Base-by-base conservation (phyloP, 2,113 vertebrate genomes). In the Pogona vitticeps region DNA sequence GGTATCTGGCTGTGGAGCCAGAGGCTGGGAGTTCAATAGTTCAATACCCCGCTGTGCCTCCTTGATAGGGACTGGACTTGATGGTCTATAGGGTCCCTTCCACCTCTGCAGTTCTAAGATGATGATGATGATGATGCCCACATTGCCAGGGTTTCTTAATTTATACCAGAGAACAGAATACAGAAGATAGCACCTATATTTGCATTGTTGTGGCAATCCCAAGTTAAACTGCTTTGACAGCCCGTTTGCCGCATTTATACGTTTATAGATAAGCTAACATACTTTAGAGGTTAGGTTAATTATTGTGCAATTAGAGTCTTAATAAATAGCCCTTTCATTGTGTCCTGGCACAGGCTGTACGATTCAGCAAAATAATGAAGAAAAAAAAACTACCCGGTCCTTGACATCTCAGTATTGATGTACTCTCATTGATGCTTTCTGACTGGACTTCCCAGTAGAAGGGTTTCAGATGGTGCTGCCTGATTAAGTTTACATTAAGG, bases 241-340 rank as follows among this genome's bases (percentile, higher is more conserved):
- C 71, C 85, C 58, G n/a, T 88, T 88, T 81, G 18, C 56, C 63
- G 67, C 76, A 46, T 9, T 28, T 63, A 4, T 78, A 63, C 73
- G 63, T 88, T 76, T 91, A 56, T 10, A 83, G 76, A 87, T 83
- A 80, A 61, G 63, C 20, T 79, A 82, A 76, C 0, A 2, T 79
- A 12, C 82, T 90, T 88, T 67, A 87, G n/a, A 58, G 36, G 83
- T 63, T 46, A 83, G 78, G 33, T 75, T 87, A 85, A 70, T 89
- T 91, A 83, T 80, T 85, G 77, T 10, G 42, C 71, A 86, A 33
- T 85, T 91, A 90, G 0, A 38, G 12, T 83, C 33, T 75, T 90
- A 68, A 90, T 76, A 86, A 85, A 90, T 80, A 83, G 76, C 21
- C 14, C 77, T 89, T 75, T 83, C 28, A 90, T 61, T 42, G 75